Percentiles rank a stretch among this genome's conserved stretches.
Evolutionary conservation across 2,797 vertebrate species (phyloP).

Genomic region (Huso huso): DNA sequence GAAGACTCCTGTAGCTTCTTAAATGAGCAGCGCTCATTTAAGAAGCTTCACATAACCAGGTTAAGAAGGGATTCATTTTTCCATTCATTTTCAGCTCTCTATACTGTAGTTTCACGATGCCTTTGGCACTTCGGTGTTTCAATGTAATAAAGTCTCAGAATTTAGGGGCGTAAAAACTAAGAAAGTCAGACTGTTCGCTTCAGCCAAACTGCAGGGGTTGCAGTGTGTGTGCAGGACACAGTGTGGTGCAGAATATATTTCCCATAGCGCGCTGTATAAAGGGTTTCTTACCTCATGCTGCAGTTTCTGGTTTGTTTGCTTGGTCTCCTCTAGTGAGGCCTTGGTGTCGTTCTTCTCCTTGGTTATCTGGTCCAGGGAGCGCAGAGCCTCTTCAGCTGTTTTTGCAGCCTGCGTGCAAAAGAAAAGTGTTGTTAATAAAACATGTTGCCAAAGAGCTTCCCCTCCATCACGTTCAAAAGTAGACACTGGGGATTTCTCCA

Average conservation of each 20-base stretch:
- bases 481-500: constrained; percentile 34
- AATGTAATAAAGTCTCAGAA: too few species aligned
- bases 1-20: too few species aligned
- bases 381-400: constrained; percentile 13
- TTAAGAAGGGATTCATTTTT: too few species aligned
- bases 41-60: too few species aligned
- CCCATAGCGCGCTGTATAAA: not conserved
- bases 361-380: constrained; percentile 7
- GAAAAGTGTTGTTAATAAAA: constrained; percentile 8
- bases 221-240: not conserved
- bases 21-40: too few species aligned
- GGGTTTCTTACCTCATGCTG: constrained; percentile 23
- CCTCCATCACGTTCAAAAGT: constrained; percentile 33
- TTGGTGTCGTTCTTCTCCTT: constrained; percentile 40
- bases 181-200: too few species aligned
- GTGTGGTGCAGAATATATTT: not conserved
- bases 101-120: too few species aligned
- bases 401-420: constrained; percentile 16
- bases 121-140: too few species aligned
- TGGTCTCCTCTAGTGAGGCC: constrained; percentile 60
- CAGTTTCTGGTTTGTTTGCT: constrained; percentile 44
- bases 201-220: too few species aligned
- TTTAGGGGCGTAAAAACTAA: too few species aligned
- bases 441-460: constrained; percentile 14
- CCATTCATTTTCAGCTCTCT: too few species aligned